Percentiles rank a stretch among this genome's conserved stretches.
Conservation (phyloP, 2,888 invertebrate genomes). For the Xestoiulus laeticollis region DNA sequence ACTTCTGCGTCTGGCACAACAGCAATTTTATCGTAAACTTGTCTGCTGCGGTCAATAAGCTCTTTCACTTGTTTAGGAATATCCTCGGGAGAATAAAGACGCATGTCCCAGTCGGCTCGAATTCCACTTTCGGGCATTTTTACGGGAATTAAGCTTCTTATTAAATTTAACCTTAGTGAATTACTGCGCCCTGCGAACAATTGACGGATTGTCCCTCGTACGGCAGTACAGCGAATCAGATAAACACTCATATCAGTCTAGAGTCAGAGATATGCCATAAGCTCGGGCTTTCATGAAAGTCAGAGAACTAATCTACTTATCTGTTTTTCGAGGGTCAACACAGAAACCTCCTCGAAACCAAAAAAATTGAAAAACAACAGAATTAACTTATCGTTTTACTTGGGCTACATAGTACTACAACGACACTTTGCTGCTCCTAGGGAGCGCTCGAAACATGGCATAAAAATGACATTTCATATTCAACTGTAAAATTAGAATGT, state of each 20-base stretch:
- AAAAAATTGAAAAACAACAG: background rate
- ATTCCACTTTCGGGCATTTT: conserved; percentile 46
- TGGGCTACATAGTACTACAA: conserved; percentile 29
- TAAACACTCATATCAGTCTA: conserved; percentile 23
- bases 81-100: conserved; percentile 36
- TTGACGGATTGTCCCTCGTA: conserved; percentile 20
- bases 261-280: background rate
- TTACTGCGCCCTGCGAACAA: background rate
- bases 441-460: background rate
- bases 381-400: conserved; percentile 12
- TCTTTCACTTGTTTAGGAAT: conserved; percentile 44
- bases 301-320: background rate
- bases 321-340: too few species aligned
- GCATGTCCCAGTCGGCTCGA: conserved; percentile 44
- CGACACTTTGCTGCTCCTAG: background rate
- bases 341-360: background rate
- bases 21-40: conserved; percentile 38
- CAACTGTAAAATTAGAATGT: too few species aligned
- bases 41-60: background rate
- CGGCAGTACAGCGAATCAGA: background rate
- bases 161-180: conserved; percentile 10
- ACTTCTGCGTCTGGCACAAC: conserved; percentile 14
- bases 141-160: conserved; percentile 31
- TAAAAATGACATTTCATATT: too few species aligned
- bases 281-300: background rate